Percentiles rank a stretch among this genome's conserved stretches.
phyloP scores from a whole-genome alignment of 2,888 invertebrate species.

The Mylabris sibirica region DNA sequence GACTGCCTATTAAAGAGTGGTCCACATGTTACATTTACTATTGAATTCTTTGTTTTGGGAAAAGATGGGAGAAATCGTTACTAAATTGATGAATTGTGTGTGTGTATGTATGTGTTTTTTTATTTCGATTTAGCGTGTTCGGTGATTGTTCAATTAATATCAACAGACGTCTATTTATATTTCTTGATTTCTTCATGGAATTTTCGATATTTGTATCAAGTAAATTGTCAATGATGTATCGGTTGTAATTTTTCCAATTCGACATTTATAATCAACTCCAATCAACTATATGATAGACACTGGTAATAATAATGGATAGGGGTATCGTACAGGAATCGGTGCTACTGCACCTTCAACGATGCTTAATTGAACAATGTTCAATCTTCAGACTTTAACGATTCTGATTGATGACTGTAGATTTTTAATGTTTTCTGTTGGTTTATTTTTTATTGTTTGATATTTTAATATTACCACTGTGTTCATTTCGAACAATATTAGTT shows the following conservation, averaged over 20 bases:
- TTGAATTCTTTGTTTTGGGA: background rate
- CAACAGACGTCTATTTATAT: background rate
- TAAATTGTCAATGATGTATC: slow-evolving; percentile 31
- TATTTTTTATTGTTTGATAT: slow-evolving; percentile 23
- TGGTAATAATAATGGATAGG: slow-evolving; percentile 19
- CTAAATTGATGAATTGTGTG: too few relatives aligned
- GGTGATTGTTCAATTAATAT: background rate
- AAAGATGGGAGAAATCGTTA: background rate
- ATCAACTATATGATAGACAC: background rate
- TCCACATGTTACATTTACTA: background rate
- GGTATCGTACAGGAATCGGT: slow-evolving; percentile 33
- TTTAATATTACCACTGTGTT: slow-evolving; percentile 32
- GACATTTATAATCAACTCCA: slow-evolving; percentile 28
- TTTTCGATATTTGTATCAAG: slow-evolving; percentile 15
- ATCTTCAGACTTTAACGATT: slow-evolving; percentile 31
- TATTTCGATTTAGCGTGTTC: background rate
- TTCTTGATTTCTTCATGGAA: background rate
- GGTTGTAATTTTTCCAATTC: slow-evolving; percentile 27
- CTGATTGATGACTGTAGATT: slow-evolving; percentile 22
- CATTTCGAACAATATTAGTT: slow-evolving; percentile 16
- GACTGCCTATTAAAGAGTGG: background rate
- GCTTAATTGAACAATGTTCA: slow-evolving; percentile 41
- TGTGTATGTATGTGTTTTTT: background rate
- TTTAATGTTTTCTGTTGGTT: slow-evolving; percentile 21
- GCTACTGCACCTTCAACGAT: slow-evolving; percentile 40